phyloP scores from a whole-genome alignment of 2,113 vertebrate genomes.

The Tauraco erythrolophus region DNA sequence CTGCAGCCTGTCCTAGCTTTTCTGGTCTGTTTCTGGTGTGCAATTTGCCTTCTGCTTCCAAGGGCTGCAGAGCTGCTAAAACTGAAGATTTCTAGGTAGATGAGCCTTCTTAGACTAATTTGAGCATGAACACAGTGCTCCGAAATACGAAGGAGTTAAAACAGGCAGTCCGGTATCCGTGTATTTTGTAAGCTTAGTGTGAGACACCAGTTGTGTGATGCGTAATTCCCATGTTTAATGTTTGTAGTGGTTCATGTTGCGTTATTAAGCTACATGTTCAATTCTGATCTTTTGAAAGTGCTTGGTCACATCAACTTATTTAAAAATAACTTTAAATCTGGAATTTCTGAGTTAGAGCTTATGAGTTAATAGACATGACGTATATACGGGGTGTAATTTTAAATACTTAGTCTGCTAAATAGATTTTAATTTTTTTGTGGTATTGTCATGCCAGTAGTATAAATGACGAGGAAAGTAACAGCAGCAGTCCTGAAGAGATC shows the following conservation, averaged over 20 bases:
- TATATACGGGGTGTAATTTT: background rate
- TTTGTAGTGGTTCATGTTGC: background rate
- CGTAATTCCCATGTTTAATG: fast-evolving
- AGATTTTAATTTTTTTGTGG: too few relatives aligned
- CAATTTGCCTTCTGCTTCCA: background rate
- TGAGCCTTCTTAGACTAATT: background rate
- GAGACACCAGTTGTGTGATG: background rate
- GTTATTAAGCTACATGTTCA: background rate
- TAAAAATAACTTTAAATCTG: background rate
- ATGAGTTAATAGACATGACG: background rate
- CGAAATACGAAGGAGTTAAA: background rate
- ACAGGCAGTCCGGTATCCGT: background rate
- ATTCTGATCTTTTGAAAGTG: background rate
- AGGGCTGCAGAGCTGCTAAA: background rate
- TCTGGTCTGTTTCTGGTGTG: fast-evolving
- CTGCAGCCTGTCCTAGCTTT: background rate
- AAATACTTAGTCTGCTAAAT: background rate
- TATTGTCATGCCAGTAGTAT: background rate
- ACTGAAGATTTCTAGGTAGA: background rate
- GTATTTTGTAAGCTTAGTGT: background rate
- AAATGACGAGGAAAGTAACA: background rate
- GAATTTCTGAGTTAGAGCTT: background rate
- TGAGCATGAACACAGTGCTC: background rate
- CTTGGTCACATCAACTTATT: background rate
- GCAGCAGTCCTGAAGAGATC: background rate